Base-by-base conservation (phyloP, 2,888 invertebrate species). In the Heliconius erato region DNA sequence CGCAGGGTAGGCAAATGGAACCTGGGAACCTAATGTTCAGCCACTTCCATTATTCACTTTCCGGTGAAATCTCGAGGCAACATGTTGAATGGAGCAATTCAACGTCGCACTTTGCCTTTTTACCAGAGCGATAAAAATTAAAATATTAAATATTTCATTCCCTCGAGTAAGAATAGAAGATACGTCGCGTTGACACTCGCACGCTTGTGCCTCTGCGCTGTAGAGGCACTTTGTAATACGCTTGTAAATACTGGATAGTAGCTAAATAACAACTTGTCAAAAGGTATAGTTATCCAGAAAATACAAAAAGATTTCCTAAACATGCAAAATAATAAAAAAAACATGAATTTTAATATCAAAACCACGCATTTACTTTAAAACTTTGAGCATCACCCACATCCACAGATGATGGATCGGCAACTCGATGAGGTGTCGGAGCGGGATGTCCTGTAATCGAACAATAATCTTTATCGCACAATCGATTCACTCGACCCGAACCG, bases 381-480 rank as follows among this genome's bases (percentile, higher is more conserved):
- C 88, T 93, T 95, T 94, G 94, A 92, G 91, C 78, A 91, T 32
- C 93, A 78, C 74, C 77, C 19, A 35, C 69, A 35, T 83, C 44
- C 40, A 67, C 77, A 88, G 68, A 93, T 94, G 95, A 95, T 95
- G 91, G 94, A 95, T 95, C 90, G 89, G 81, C 84, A 85, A 84
- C 85, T 85, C 87, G 86, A 81, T 87, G 91, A 95, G 94, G 94
- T 93, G 95, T 95, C 93, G 89, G 91, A 87, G 86, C 91, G 90
- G 88, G 86, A 83, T 89, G 88, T 89, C 90, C 89, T 89, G 89
- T 92, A 92, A 94, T 92, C 92, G 91, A 92, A 91, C 91, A 92
- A 91, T 90, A 90, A 91, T 90, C 92, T 89, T 91, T 92, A 93
- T 92, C 92, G 89, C 87, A 85, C 89, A 90, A 91, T 92, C 92